Percentiles rank a stretch among this genome's conserved stretches.
These are phyloP conservation scores for Spicauda simplicius DNA, from an alignment of 2,888 invertebrate genomes.

Conservation along the genomic window DNA sequence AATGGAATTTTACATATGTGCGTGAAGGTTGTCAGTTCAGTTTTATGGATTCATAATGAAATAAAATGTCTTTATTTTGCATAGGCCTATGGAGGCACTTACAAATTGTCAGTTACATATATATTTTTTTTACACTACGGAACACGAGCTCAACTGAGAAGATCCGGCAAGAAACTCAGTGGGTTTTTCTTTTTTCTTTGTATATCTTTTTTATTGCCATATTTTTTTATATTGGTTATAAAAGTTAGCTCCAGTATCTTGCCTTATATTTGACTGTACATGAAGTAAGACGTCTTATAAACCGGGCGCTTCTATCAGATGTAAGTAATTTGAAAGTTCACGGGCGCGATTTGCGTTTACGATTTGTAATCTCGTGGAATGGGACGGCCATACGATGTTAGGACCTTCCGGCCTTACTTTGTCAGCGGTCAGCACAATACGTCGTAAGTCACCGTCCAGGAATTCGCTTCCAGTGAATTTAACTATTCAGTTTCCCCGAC, in stretches of 20 bases:
- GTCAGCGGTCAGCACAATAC: slow-evolving; percentile 64
- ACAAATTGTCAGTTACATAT: no score
- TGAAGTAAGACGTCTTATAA: slow-evolving; percentile 11
- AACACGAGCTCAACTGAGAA: no score
- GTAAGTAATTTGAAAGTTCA: slow-evolving; percentile 17
- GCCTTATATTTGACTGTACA: no score
- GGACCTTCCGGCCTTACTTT: slow-evolving; percentile 52
- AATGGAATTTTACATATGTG: background rate
- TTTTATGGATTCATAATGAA: slow-evolving; percentile 16
- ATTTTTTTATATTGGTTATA: no score
- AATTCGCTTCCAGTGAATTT: slow-evolving; percentile 68
- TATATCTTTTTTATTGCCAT: no score
- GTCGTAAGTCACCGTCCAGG: slow-evolving; percentile 65
- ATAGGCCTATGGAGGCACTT: no score
- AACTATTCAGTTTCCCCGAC: slow-evolving; percentile 66
- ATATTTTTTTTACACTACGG: no score
- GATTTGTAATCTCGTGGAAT: slow-evolving; percentile 19
- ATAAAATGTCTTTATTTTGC: no score
- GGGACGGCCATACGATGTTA: slow-evolving; percentile 1
- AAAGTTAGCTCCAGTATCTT: no score
- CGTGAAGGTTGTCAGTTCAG: slow-evolving; percentile 3
- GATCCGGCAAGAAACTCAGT: no score
- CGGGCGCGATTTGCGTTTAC: slow-evolving; percentile 12
- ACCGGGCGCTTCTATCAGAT: slow-evolving; percentile 12
- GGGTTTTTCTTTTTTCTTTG: no score